phyloP scores from a whole-genome alignment of 2,888 invertebrate genomes.

The Polietes domitor region DNA sequence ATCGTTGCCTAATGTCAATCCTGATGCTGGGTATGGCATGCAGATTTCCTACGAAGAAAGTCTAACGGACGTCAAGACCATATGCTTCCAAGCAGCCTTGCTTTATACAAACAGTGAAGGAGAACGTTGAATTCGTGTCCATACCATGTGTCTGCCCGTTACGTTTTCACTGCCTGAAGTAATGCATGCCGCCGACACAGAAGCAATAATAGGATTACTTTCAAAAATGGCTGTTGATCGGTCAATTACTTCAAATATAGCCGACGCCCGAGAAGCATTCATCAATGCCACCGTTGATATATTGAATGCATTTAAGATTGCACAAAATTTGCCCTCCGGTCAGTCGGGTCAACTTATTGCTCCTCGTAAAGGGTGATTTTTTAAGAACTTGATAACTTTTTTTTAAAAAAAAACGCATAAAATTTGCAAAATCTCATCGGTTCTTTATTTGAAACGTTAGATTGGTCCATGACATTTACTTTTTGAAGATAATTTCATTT shows the following conservation, averaged over 20 bases:
- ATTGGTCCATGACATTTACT: too few relatives aligned
- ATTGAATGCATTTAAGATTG: slow-evolving; percentile 87
- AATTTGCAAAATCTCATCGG: too few relatives aligned
- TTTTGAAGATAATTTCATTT: too few relatives aligned
- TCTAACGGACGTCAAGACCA: slow-evolving; percentile 91
- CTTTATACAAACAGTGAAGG: slow-evolving; percentile 97
- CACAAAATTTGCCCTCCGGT: slow-evolving; percentile 84
- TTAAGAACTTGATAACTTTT: too few relatives aligned
- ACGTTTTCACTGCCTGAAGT: slow-evolving; percentile 92
- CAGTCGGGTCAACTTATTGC: slow-evolving; percentile 86
- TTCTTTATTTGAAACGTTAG: too few relatives aligned
- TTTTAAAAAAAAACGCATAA: too few relatives aligned
- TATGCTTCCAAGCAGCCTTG: slow-evolving; percentile 98
- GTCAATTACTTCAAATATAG: slow-evolving; percentile 90
- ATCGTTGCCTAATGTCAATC: slow-evolving; percentile 97
- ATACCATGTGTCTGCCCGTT: slow-evolving; percentile 97
- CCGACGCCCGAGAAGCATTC: slow-evolving; percentile 97
- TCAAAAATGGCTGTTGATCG: slow-evolving; percentile 99
- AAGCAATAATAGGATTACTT: slow-evolving; percentile 94
- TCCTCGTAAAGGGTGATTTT: too few relatives aligned
- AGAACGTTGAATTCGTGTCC: slow-evolving; percentile 98
- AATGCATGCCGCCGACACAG: slow-evolving; percentile 94
- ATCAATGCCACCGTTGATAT: slow-evolving; percentile 97
- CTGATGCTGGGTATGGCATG: slow-evolving; percentile 99
- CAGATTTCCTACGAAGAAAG: slow-evolving; percentile 96